Percentiles rank a stretch among this genome's conserved stretches.
These are phyloP conservation scores for Ailurus styani DNA, from an alignment of 2,113 vertebrate species.

Conservation along the genomic window DNA sequence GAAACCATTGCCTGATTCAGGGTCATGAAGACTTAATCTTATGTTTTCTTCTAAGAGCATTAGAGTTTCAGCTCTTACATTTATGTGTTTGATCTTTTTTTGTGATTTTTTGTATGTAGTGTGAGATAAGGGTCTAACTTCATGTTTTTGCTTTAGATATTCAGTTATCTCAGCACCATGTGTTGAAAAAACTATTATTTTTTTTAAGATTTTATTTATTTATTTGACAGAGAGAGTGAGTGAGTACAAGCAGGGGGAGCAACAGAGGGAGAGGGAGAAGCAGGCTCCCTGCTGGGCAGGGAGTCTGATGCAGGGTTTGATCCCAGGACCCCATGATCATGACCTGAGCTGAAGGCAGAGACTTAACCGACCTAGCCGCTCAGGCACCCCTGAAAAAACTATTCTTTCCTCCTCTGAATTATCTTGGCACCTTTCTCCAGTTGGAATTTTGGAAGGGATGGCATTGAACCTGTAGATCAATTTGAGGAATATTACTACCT, in stretches of 20 bases:
- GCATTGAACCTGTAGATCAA: neutral
- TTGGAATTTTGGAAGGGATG: neutral
- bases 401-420: neutral
- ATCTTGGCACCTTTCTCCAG: neutral
- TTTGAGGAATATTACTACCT: neutral
- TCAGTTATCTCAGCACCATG: neutral
- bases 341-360: neutral
- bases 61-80: neutral
- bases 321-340: neutral
- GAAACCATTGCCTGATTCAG: neutral
- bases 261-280: neutral
- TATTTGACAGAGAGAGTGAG: neutral
- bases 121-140: neutral
- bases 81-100: neutral
- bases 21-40: neutral
- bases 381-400: neutral
- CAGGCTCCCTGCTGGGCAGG: neutral
- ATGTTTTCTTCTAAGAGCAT: neutral
- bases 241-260: neutral
- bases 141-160: neutral
- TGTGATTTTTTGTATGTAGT: neutral
- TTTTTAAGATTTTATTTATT: neutral
- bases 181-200: neutral
- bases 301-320: neutral
- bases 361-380: neutral